These are phyloP conservation scores for Prunella strophiata DNA, from an alignment of 2,797 vertebrate genomes.

Conservation along the genomic window DNA sequence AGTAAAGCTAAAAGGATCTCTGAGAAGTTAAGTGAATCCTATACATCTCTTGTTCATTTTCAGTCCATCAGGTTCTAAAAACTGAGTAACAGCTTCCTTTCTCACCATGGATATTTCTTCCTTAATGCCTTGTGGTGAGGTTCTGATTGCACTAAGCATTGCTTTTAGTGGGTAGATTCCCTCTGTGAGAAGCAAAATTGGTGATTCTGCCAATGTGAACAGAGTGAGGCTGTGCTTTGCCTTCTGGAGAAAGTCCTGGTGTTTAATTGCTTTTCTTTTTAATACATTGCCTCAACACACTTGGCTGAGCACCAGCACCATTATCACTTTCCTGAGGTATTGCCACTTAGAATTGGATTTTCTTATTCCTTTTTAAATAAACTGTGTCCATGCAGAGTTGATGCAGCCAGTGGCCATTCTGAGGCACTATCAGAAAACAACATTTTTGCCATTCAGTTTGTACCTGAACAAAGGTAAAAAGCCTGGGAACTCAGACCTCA, in stretches of 20 bases:
- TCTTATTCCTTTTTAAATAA: neutral
- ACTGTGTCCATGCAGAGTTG: neutral
- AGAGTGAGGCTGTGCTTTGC: neutral
- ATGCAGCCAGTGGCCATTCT: neutral
- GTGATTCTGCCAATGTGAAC: neutral
- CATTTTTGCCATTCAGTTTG: neutral
- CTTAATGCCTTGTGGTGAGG: constrained; percentile 26
- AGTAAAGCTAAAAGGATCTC: constrained; percentile 10
- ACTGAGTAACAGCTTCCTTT: constrained; percentile 1
- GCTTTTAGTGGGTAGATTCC: constrained; percentile 2
- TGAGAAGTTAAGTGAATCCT: neutral
- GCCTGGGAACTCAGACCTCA: neutral
- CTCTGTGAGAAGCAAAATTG: neutral
- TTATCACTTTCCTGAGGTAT: neutral
- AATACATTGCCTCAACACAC: neutral
- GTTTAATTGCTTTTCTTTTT: constrained; percentile 49
- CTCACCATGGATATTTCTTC: constrained; percentile 24
- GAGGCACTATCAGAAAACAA: neutral
- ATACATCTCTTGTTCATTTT: constrained; percentile 9
- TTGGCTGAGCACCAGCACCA: constrained; percentile 1
- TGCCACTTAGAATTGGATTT: neutral
- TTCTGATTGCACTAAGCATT: constrained; percentile 18
- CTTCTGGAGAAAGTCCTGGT: constrained; percentile 4
- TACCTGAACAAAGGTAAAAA: neutral
- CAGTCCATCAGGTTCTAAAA: constrained; percentile 16